Conservation (phyloP, 2,113 vertebrate species). For the Micronycteris hirsuta region DNA sequence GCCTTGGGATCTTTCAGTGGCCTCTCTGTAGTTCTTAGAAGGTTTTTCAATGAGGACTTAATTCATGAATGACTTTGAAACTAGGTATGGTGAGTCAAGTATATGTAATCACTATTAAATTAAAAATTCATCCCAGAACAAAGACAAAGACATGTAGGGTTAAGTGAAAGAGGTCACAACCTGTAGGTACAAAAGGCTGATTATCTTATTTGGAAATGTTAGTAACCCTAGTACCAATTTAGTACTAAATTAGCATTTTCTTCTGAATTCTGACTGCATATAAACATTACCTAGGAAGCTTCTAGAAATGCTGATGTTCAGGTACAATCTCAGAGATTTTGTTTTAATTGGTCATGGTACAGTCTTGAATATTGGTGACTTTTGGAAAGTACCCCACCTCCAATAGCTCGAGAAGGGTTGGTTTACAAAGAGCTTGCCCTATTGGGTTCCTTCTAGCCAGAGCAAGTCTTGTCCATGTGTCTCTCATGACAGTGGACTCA, state of each 20-base stretch:
- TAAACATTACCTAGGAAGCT: background rate
- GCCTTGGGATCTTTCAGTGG: background rate
- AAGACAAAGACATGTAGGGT: background rate
- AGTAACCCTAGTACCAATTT: background rate
- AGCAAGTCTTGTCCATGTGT: background rate
- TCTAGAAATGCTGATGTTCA: background rate
- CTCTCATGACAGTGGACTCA: background rate
- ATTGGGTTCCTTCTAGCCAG: background rate
- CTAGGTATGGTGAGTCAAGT: background rate
- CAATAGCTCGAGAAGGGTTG: background rate
- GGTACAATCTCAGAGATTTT: background rate
- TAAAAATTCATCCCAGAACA: background rate
- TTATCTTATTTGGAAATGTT: background rate
- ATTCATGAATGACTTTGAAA: background rate
- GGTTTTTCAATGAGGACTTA: background rate
- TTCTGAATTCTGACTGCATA: background rate
- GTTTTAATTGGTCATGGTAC: background rate
- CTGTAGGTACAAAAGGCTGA: background rate
- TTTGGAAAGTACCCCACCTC: background rate
- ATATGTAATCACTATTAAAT: background rate
- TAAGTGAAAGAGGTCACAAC: background rate
- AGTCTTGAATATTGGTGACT: background rate
- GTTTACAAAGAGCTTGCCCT: background rate
- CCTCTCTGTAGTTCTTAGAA: background rate
- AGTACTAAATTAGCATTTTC: background rate